phyloP scores from a whole-genome alignment of 2,797 vertebrate genomes.

The Squalus acanthias region DNA sequence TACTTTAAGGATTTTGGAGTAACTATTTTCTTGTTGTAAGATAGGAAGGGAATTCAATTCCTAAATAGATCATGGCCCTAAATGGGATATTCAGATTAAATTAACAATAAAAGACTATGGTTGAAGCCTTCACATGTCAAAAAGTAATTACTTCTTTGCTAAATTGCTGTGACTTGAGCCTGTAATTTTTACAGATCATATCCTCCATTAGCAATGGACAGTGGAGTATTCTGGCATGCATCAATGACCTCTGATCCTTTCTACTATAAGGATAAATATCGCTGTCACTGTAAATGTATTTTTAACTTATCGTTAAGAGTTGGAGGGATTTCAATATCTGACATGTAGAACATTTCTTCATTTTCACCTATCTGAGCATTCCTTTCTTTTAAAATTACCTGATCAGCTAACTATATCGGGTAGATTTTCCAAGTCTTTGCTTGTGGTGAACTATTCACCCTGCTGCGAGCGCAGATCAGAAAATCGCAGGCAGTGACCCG shows the following conservation, averaged over 20 bases:
- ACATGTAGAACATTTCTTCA: background rate
- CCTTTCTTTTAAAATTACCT: background rate
- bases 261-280: background rate
- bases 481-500: too few species aligned
- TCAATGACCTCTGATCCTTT: background rate
- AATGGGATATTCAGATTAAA: background rate
- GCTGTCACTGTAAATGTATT: constrained; percentile 13
- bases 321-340: background rate
- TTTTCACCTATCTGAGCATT: background rate
- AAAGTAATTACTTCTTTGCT: background rate
- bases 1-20: background rate
- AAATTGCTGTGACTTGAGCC: constrained; percentile 14
- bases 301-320: background rate
- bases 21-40: background rate
- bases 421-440: background rate
- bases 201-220: background rate
- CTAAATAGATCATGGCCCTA: background rate
- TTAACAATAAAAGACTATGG: background rate
- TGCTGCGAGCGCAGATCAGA: too few species aligned
- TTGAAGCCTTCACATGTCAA: background rate
- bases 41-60: background rate
- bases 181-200: background rate
- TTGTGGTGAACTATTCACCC: too few species aligned
- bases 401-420: background rate
- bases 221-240: background rate